A percentile compares a stretch with the other conserved stretches of the same genome.
Conservation (phyloP, 2,797 vertebrate species). For the Anguilla obscura region DNA sequence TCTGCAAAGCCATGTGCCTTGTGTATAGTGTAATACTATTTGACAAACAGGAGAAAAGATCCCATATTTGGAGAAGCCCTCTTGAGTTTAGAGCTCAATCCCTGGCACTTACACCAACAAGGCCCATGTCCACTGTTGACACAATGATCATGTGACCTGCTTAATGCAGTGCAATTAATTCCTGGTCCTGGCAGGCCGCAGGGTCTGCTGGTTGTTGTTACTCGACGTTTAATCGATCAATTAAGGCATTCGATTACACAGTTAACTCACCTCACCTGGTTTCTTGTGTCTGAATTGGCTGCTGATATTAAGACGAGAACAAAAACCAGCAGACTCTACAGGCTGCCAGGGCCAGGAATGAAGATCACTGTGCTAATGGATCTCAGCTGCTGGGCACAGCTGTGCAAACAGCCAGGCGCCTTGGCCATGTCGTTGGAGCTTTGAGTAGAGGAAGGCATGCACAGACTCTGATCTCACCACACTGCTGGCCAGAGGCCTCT, state of each 20-base stretch:
- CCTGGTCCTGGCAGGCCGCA: too few relatives aligned
- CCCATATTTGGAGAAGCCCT: not conserved
- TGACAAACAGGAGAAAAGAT: not conserved
- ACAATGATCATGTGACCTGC: not conserved
- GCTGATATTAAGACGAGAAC: too few relatives aligned
- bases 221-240: too few relatives aligned
- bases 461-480: not conserved
- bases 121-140: not conserved
- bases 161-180: too few relatives aligned
- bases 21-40: not conserved
- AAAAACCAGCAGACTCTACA: too few relatives aligned
- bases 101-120: not conserved
- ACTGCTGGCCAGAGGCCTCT: not conserved
- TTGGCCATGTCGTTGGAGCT: not conserved
- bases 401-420: not conserved
- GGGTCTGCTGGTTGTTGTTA: too few relatives aligned
- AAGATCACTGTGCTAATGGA: not conserved
- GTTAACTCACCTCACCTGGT: too few relatives aligned
- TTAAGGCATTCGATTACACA: too few relatives aligned
- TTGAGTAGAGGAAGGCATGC: not conserved
- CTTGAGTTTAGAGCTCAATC: not conserved
- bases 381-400: constrained; percentile 4
- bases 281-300: too few relatives aligned
- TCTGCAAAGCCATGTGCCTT: not conserved
- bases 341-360: too few relatives aligned